Percentiles rank a stretch among this genome's conserved stretches.
phyloP scores from a whole-genome alignment of 2,113 vertebrate genomes.

The Macaca nemestrina region DNA sequence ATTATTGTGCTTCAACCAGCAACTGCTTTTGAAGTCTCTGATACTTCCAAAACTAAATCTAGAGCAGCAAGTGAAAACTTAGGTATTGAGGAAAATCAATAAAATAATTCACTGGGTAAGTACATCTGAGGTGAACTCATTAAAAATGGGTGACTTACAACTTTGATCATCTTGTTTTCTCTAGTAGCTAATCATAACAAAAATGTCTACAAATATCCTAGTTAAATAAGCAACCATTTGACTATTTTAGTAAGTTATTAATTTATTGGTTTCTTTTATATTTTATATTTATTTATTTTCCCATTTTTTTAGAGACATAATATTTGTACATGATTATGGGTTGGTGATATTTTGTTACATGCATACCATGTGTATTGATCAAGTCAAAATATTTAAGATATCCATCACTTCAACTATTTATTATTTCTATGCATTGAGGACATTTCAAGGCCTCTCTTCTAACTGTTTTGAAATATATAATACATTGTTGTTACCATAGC shows the following conservation, averaged over 20 bases:
- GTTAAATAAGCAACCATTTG: background rate
- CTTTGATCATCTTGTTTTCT: background rate
- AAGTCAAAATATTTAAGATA: background rate
- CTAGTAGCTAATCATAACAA: background rate
- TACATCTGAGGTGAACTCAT: background rate
- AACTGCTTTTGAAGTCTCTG: background rate
- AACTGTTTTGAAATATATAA: background rate
- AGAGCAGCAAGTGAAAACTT: background rate
- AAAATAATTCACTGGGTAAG: background rate
- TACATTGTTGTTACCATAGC: background rate
- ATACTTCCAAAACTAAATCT: background rate
- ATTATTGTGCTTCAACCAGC: background rate
- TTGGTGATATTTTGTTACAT: background rate
- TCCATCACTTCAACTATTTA: background rate
- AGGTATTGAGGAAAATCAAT: background rate
- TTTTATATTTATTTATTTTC: background rate
- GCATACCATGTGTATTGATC: background rate
- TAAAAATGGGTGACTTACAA: background rate
- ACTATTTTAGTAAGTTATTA: background rate
- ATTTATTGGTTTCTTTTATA: background rate
- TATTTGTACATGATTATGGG: background rate
- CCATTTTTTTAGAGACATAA: background rate
- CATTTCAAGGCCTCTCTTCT: background rate
- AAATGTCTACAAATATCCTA: background rate
- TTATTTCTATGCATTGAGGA: background rate